Percentiles rank a stretch among this genome's conserved stretches.
Evolutionary conservation across 35 echinoderm and acorn worm species (phyloP).

Genomic region (Patiria miniata): DNA sequence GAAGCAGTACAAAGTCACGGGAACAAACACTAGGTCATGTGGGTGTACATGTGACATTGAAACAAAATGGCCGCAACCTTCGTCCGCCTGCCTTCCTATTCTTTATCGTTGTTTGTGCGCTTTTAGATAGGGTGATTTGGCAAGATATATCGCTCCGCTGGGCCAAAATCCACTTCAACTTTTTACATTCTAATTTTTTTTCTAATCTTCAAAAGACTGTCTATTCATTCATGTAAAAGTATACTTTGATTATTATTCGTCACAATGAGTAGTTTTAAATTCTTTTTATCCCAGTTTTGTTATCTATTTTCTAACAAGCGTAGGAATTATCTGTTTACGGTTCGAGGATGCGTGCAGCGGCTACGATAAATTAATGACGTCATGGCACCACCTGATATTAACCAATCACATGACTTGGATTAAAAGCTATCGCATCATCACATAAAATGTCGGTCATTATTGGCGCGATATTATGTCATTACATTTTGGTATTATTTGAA

Average conservation of each 20-base stretch:
- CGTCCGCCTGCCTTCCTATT: background rate
- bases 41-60: slow-evolving; percentile 33
- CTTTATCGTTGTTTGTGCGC: background rate
- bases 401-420: slow-evolving; percentile 20
- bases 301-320: background rate
- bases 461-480: too few relatives aligned
- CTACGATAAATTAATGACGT: background rate
- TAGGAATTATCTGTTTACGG: background rate
- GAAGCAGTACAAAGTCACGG: slow-evolving; percentile 19
- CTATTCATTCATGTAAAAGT: too few relatives aligned
- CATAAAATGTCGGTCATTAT: too few relatives aligned
- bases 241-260: too few relatives aligned
- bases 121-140: background rate
- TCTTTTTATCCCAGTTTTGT: background rate
- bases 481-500: too few relatives aligned
- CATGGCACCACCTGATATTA: background rate
- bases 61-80: background rate
- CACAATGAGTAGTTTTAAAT: too few relatives aligned
- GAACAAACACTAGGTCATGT: slow-evolving; percentile 38
- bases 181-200: background rate
- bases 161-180: background rate
- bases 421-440: too few relatives aligned
- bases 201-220: too few relatives aligned
- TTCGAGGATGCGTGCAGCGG: background rate
- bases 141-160: background rate